A percentile compares a stretch with the other conserved stretches of the same genome.
Conservation (phyloP, 1,140 invertebrate genomes). For the Macrocentrus cingulum region DNA sequence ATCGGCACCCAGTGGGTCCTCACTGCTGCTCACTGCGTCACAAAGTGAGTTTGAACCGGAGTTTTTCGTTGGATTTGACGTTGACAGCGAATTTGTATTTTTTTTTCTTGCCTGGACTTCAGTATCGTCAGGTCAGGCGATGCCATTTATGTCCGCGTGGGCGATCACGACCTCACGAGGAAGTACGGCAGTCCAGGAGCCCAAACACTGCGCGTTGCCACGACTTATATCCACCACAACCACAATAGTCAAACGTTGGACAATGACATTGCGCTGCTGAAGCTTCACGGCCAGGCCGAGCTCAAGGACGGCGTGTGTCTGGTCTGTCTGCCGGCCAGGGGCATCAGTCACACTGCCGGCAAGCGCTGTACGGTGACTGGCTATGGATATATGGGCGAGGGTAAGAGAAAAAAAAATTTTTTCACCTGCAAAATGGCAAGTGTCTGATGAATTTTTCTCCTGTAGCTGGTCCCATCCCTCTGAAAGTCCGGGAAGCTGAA, state of each 20-base stretch:
- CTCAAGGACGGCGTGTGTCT: slow-evolving; percentile 81
- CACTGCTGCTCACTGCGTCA: slow-evolving; percentile 94
- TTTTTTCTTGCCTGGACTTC: no score
- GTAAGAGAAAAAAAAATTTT: slow-evolving; percentile 56
- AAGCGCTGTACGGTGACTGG: slow-evolving; percentile 90
- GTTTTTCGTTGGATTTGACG: no score
- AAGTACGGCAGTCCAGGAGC: slow-evolving; percentile 86
- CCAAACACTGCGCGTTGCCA: slow-evolving; percentile 84
- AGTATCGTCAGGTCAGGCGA: slow-evolving; percentile 89
- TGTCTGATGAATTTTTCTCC: slow-evolving; percentile 25
- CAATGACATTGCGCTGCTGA: slow-evolving; percentile 93
- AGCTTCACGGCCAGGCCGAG: slow-evolving; percentile 87
- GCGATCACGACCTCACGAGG: slow-evolving; percentile 87
- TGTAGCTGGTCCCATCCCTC: slow-evolving; percentile 85
- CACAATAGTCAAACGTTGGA: slow-evolving; percentile 95
- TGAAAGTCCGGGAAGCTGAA: slow-evolving; percentile 84
- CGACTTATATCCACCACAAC: slow-evolving; percentile 94
- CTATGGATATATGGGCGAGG: slow-evolving; percentile 92
- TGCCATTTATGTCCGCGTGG: slow-evolving; percentile 87
- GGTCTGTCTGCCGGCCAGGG: slow-evolving; percentile 85
- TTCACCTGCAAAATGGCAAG: slow-evolving; percentile 16
- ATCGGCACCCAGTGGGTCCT: slow-evolving; percentile 94
- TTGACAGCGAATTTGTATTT: no score
- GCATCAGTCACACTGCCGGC: slow-evolving; percentile 81
- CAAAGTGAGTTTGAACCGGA: slow-evolving; percentile 71